Percentiles rank a stretch among this genome's conserved stretches.
These are phyloP conservation scores for Centropus bengalensis DNA, from an alignment of 2,113 vertebrate genomes.

Conservation along the genomic window DNA sequence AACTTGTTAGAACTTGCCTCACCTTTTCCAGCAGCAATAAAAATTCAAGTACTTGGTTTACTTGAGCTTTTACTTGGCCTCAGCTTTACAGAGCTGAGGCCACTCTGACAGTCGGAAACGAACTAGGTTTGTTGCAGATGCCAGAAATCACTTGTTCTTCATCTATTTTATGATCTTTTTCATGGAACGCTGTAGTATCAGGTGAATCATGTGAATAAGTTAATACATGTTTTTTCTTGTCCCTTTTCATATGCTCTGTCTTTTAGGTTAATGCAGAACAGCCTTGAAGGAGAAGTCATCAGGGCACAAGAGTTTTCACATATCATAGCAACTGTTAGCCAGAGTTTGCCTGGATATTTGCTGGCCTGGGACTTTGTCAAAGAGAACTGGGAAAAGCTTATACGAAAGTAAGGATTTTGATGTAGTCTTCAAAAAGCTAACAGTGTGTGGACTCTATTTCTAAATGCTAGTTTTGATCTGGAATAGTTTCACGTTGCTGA, in stretches of 20 bases:
- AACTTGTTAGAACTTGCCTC: not conserved
- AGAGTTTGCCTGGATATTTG: slow-evolving; percentile 83
- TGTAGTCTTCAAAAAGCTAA: not conserved
- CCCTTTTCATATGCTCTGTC: not conserved
- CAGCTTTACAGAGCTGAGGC: too few relatives aligned
- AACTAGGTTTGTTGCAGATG: not conserved
- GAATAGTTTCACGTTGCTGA: not conserved
- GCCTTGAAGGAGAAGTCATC: slow-evolving; percentile 81
- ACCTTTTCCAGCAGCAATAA: not conserved
- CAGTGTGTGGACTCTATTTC: not conserved
- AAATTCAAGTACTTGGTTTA: not conserved
- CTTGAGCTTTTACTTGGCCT: too few relatives aligned
- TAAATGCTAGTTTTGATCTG: not conserved
- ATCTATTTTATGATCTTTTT: not conserved
- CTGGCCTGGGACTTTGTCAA: slow-evolving; percentile 94
- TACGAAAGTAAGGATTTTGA: slow-evolving; percentile 82
- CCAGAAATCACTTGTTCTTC: not conserved
- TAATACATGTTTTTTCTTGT: not conserved
- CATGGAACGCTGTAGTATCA: not conserved
- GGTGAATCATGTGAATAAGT: not conserved
- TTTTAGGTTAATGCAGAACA: slow-evolving; percentile 84
- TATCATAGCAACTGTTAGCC: slow-evolving; percentile 80
- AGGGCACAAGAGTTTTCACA: slow-evolving; percentile 86
- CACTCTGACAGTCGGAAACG: not conserved
- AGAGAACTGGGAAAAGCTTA: slow-evolving; percentile 91